Conservation (phyloP, 2,113 vertebrate species). For the Cyprinus carpio region DNA sequence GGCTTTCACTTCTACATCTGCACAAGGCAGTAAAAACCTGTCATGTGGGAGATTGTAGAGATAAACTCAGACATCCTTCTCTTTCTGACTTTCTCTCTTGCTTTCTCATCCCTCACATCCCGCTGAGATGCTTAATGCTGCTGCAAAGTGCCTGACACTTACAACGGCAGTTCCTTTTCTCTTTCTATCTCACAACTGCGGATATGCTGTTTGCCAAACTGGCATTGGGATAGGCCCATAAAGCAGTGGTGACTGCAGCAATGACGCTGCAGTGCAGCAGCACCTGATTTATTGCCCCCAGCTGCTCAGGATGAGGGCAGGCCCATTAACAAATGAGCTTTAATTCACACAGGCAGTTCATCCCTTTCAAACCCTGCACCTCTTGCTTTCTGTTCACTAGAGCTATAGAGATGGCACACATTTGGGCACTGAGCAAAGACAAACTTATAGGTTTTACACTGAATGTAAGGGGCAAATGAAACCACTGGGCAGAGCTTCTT, state of each 20-base stretch:
- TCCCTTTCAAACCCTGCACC: conserved; percentile 22
- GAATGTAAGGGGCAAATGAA: conserved; percentile 8
- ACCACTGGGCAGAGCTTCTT: not conserved
- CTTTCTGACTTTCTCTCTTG: not conserved
- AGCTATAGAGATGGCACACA: conserved; percentile 2
- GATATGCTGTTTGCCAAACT: not conserved
- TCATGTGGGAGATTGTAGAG: conserved; percentile 31
- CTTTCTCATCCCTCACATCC: not conserved
- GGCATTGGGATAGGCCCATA: conserved; percentile 2
- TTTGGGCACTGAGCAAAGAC: not conserved
- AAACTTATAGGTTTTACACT: not conserved
- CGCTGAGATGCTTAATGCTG: conserved; percentile 19
- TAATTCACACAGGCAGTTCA: conserved; percentile 60
- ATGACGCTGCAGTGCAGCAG: conserved; percentile 30
- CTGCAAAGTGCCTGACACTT: not conserved
- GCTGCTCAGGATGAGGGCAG: conserved; percentile 36
- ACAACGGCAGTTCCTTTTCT: conserved; percentile 41
- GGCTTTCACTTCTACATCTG: conserved; percentile 21
- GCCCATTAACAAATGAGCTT: conserved; percentile 69
- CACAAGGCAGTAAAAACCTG: not conserved
- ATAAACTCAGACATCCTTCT: conserved; percentile 13
- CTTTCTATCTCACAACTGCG: not conserved
- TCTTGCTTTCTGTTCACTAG: conserved; percentile 3
- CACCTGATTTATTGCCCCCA: conserved; percentile 58
- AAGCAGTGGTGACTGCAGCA: conserved; percentile 13